Evolutionary conservation across 2,888 invertebrate genomes (phyloP).

Genomic region (Pollenia griseotomentosa): DNA sequence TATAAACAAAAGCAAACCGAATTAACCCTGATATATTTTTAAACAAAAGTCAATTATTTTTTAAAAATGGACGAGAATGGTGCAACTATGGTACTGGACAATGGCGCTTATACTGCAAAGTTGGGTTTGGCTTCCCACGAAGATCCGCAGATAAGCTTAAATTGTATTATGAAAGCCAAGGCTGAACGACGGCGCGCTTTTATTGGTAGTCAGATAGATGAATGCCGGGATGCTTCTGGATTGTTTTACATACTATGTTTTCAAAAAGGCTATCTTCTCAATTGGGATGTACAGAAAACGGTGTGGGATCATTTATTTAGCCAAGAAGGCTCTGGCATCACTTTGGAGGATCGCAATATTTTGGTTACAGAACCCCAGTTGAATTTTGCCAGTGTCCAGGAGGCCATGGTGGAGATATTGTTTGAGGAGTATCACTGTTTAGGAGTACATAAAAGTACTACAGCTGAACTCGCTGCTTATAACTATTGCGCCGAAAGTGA

Average conservation of each 20-base stretch:
- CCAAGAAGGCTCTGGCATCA: conserved; percentile 92
- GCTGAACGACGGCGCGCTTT: conserved; percentile 97
- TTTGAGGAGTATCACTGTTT: conserved; percentile 98
- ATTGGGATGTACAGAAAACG: conserved; percentile 96
- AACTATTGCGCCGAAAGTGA: conserved; percentile 86
- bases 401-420: conserved; percentile 97
- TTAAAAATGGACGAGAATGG: conserved; percentile 73
- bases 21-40: not conserved
- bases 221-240: conserved; percentile 97
- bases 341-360: conserved; percentile 90
- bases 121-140: conserved; percentile 90
- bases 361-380: conserved; percentile 97
- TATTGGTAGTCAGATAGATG: conserved; percentile 97
- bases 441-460: conserved; percentile 91
- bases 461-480: conserved; percentile 90
- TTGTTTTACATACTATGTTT: conserved; percentile 96
- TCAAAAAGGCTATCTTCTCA: conserved; percentile 97
- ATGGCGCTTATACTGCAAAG: conserved; percentile 95
- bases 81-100: conserved; percentile 88
- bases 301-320: conserved; percentile 98
- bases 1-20: conserved; percentile 25
- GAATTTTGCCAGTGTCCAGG: conserved; percentile 96
- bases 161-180: conserved; percentile 99
- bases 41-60: not conserved
- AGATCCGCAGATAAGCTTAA: conserved; percentile 92